A percentile compares a stretch with the other conserved stretches of the same genome.
These are phyloP conservation scores for Drosophila prosaltans DNA, from an alignment of 1,140 invertebrate genomes.

Conservation along the genomic window DNA sequence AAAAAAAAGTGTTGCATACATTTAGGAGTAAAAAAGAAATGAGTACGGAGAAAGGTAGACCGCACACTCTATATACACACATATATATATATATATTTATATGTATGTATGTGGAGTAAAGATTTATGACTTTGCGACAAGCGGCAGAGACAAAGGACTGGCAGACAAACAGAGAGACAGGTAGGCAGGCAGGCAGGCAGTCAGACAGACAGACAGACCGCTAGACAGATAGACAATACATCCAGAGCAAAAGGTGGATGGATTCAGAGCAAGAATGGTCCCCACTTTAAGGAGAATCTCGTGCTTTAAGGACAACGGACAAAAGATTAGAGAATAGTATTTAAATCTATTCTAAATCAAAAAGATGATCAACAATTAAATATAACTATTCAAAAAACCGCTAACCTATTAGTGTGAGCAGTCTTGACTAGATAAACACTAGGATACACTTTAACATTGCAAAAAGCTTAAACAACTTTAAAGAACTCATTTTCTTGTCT, in stretches of 20 bases:
- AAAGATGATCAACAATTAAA: too few relatives aligned
- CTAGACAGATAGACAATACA: conserved; percentile 14
- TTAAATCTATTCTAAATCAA: too few relatives aligned
- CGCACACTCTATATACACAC: conserved; percentile 36
- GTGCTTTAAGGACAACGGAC: not conserved
- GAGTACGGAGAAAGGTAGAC: conserved; percentile 21
- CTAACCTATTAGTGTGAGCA: too few relatives aligned
- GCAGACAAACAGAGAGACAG: conserved; percentile 10
- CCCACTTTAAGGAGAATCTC: not conserved
- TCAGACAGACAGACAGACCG: conserved; percentile 6
- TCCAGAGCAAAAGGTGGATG: not conserved
- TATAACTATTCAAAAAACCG: too few relatives aligned
- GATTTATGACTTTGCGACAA: conserved; percentile 69
- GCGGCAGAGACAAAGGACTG: conserved; percentile 10
- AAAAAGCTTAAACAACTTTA: not conserved
- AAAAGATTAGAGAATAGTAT: too few relatives aligned
- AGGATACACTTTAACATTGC: not conserved
- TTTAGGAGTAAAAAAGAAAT: conserved; percentile 19
- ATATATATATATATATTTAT: not conserved
- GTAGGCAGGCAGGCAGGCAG: conserved; percentile 2
- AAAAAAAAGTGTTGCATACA: conserved; percentile 65
- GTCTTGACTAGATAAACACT: too few relatives aligned
- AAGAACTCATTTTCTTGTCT: conserved; percentile 12
- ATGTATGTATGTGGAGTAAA: conserved; percentile 47
- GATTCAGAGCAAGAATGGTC: not conserved